Evolutionary conservation across 2,797 vertebrate species (phyloP).

Genomic region (Taeniopygia guttata): DNA sequence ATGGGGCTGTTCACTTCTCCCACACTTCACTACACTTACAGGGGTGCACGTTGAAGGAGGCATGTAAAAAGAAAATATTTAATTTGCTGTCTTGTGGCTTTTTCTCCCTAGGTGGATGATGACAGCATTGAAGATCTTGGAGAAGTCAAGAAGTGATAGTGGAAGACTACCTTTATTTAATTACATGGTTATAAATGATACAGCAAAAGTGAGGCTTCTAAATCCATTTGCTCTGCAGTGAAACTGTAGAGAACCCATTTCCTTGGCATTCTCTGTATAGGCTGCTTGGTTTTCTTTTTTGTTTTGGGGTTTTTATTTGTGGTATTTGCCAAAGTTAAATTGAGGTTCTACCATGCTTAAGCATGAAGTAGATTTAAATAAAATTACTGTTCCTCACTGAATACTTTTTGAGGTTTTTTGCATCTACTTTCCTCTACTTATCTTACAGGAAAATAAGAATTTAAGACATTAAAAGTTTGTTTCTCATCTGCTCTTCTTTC

Average conservation of each 20-base stretch:
- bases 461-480: neutral
- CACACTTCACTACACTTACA: fast-evolving
- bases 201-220: conserved; percentile 81
- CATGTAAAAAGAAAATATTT: neutral
- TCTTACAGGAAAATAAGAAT: neutral
- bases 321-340: conserved; percentile 90
- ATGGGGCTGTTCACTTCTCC: neutral
- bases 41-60: neutral
- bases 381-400: conserved; percentile 67
- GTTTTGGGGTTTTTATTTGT: conserved; percentile 18
- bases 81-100: neutral
- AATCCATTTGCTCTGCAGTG: conserved; percentile 86
- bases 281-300: conserved; percentile 79
- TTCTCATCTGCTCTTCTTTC: neutral
- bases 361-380: conserved; percentile 92
- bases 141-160: conserved; percentile 96
- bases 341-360: conserved; percentile 82
- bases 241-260: conserved; percentile 79
- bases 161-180: conserved; percentile 77
- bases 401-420: neutral
- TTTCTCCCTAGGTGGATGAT: conserved; percentile 87
- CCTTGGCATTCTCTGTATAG: conserved; percentile 79
- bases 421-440: neutral
- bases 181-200: conserved; percentile 65
- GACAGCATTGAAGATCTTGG: conserved; percentile 98